phyloP scores from a whole-genome alignment of 2,113 vertebrate species.

The Pseudonaja textilis region DNA sequence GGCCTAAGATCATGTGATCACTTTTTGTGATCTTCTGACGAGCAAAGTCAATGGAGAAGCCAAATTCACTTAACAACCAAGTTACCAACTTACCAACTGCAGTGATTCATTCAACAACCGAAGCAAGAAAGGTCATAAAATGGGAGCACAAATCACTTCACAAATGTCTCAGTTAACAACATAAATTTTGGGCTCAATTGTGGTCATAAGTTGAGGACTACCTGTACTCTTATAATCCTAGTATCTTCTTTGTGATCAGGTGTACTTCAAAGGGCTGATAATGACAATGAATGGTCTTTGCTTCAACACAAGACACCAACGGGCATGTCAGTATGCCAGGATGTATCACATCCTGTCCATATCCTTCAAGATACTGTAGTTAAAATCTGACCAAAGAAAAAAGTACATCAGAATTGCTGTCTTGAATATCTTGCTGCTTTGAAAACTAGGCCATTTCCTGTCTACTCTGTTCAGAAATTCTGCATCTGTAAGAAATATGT shows the following conservation, averaged over 20 bases:
- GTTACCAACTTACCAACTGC: background rate
- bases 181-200: background rate
- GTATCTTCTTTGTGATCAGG: background rate
- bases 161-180: background rate
- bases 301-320: background rate
- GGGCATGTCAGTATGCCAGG: background rate
- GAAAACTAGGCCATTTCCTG: background rate
- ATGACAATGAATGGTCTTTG: background rate
- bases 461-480: background rate
- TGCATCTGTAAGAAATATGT: background rate
- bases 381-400: background rate
- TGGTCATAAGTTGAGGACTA: background rate
- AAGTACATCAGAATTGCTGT: background rate
- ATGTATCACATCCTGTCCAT: background rate
- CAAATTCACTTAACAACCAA: background rate
- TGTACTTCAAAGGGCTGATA: background rate
- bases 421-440: background rate
- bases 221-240: background rate
- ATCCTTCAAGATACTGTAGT: background rate
- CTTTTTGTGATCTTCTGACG: background rate
- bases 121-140: background rate
- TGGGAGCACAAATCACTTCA: background rate
- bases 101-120: background rate
- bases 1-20: background rate
- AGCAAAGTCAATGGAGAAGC: background rate